Percentiles rank a stretch among this genome's conserved stretches.
phyloP scores from a whole-genome alignment of 1,140 invertebrate genomes.

The Drosophila serrata region DNA sequence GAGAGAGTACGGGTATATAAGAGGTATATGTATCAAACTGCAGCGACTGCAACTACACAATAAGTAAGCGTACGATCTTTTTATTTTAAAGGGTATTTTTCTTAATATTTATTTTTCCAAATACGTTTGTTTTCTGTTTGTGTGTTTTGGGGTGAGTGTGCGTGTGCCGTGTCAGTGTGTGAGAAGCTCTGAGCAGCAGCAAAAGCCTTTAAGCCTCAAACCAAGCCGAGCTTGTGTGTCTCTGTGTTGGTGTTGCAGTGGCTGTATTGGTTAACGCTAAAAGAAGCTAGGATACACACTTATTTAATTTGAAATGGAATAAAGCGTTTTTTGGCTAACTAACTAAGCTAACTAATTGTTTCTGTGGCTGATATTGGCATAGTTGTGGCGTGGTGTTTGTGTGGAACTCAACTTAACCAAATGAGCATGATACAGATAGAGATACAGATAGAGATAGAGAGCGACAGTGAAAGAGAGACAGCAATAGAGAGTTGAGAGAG shows the following conservation, averaged over 20 bases:
- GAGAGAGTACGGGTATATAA: slow-evolving; percentile 48
- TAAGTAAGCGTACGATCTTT: slow-evolving; percentile 63
- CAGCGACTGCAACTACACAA: slow-evolving; percentile 58
- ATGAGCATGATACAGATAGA: slow-evolving; percentile 38
- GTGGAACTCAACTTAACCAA: slow-evolving; percentile 35
- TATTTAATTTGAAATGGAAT: slow-evolving; percentile 73
- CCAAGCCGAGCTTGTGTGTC: slow-evolving; percentile 35
- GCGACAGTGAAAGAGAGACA: slow-evolving; percentile 6
- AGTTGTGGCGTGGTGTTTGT: slow-evolving; percentile 36
- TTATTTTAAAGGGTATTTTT: slow-evolving; percentile 29
- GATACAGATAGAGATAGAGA: slow-evolving; percentile 4
- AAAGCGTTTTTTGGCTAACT: slow-evolving; percentile 72
- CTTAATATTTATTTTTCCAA: slow-evolving; percentile 31
- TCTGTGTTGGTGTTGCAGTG: slow-evolving; percentile 5
- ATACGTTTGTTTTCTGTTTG: slow-evolving; percentile 14
- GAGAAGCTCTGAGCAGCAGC: slow-evolving; percentile 25
- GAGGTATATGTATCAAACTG: slow-evolving; percentile 50
- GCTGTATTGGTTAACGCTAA: slow-evolving; percentile 69
- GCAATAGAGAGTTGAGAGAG: slow-evolving; percentile 4
- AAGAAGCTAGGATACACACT: slow-evolving; percentile 78
- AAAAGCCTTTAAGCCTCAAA: slow-evolving; percentile 46
- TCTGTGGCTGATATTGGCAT: slow-evolving; percentile 43
- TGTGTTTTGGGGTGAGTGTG: slow-evolving; percentile 26
- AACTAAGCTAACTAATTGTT: slow-evolving; percentile 67
- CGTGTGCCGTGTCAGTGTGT: slow-evolving; percentile 19